Evolutionary conservation across 2,797 vertebrate genomes (phyloP), one percentile per base, ranked within the genome.

Genomic region (Apogon hyalosoma): DNA sequence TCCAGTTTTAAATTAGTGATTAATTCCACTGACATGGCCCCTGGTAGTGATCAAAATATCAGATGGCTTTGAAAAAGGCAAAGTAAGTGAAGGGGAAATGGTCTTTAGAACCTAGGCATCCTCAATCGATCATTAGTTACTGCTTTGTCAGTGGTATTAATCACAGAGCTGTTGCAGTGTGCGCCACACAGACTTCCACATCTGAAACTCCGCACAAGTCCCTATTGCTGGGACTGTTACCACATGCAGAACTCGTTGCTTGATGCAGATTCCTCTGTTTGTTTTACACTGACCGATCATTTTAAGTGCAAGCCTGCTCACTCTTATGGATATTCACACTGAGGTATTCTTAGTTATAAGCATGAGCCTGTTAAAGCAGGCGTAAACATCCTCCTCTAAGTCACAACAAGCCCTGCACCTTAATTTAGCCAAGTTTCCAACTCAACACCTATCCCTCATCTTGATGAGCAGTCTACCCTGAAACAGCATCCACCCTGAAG

Each of bases 31-130:
- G 83, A 83, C 87, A 80, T 83, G 87, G 84, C 79, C 84, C 79
- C 87, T 73, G 87, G 81, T 80, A 83, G 80, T 88, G 90, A 92
- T 93, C 92, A 92, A 93, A 94, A 92, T 92, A 93, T 94, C 91
- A 92, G 88, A 89, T 75, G 84, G 86, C 89, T 91, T 91, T 83
- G 84, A 90, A 89, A 92, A 90, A 93, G 90, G 89, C 84, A 79
- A 89, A 92, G 90, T 83, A 92, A 94, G 90, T 90, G 92, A 92
- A 93, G 92, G 92, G 90, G 92, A 94, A 94, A 93, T 85, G 87
- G 89, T 92, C 86, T 93, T 93, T 90, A 90, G 87, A 90, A 88
- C 87, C 76, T 80, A 75, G 74, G 90, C 90, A 88, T 93, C 90
- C 90, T 91, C 91, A 90, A 93, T 94, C 89, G 86, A 93, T 94